Evolutionary conservation across 1,140 invertebrate species (phyloP).

Genomic region (Musca domestica): DNA sequence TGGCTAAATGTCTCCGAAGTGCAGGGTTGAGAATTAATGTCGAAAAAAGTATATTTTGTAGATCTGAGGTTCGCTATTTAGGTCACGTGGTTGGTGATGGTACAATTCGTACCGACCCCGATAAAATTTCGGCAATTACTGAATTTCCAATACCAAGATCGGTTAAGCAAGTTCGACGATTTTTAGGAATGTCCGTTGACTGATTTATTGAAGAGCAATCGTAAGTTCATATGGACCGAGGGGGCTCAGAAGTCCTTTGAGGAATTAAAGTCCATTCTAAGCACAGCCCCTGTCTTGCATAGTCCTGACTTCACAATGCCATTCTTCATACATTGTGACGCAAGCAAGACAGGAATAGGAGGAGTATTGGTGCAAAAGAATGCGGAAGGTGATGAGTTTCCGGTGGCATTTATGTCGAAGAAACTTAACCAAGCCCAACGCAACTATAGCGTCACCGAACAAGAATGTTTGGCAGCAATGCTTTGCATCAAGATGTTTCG

Average conservation of each 20-base stretch:
- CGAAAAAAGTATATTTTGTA: slow-evolving; percentile 48
- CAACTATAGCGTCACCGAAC: too few species aligned
- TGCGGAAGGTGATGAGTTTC: too few species aligned
- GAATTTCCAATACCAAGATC: slow-evolving; percentile 9
- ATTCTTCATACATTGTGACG: too few species aligned
- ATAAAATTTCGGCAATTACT: slow-evolving; percentile 13
- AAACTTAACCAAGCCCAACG: too few species aligned
- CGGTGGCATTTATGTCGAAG: too few species aligned
- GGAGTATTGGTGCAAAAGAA: too few species aligned
- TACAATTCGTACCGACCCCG: too few species aligned
- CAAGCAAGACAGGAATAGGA: too few species aligned
- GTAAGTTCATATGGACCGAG: slow-evolving; percentile 40
- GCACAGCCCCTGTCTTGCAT: too few species aligned
- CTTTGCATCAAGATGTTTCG: too few species aligned
- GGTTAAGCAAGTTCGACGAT: slow-evolving; percentile 11
- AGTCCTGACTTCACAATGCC: too few species aligned
- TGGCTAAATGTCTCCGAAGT: background rate
- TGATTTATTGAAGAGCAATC: slow-evolving; percentile 42
- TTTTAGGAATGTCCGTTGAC: slow-evolving; percentile 8
- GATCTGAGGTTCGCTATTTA: slow-evolving; percentile 30
- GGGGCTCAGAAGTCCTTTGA: slow-evolving; percentile 28
- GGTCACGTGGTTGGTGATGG: slow-evolving; percentile 18
- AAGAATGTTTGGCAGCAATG: too few species aligned
- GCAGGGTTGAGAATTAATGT: slow-evolving; percentile 18
- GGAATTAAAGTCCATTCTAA: slow-evolving; percentile 24